phyloP scores from a whole-genome alignment of 2,888 invertebrate species.

The Acanthosepion pharaonis region DNA sequence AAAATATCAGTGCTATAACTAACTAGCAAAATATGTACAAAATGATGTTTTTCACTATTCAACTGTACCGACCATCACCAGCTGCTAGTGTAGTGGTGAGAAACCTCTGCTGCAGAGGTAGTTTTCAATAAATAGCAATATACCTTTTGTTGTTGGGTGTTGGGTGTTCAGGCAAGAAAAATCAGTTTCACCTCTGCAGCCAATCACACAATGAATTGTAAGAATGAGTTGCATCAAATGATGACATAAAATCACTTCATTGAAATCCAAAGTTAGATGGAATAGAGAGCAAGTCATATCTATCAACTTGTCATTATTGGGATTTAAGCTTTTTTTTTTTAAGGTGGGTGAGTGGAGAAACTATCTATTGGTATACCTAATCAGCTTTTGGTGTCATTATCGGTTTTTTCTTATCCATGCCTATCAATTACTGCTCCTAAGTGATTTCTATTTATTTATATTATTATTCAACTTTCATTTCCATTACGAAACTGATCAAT shows the following conservation, averaged over 20 bases:
- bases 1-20: not conserved
- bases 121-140: not conserved
- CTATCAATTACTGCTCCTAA: constrained; percentile 8
- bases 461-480: not conserved
- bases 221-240: not conserved
- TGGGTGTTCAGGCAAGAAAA: not conserved
- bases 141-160: not conserved
- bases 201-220: not conserved
- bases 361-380: not conserved
- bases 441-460: not conserved
- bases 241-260: not conserved
- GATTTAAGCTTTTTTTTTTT: not conserved
- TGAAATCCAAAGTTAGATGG: not conserved
- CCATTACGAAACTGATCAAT: not conserved
- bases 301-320: not conserved
- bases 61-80: not conserved
- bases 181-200: not conserved
- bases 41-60: not conserved
- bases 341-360: not conserved
- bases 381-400: not conserved
- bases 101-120: not conserved
- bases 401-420: not conserved
- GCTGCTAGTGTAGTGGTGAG: not conserved
- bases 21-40: not conserved
- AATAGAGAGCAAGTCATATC: not conserved